A percentile compares a stretch with the other conserved stretches of the same genome.
phyloP scores from a whole-genome alignment of 2,113 vertebrate species.

The Lethenteron reissneri region DNA sequence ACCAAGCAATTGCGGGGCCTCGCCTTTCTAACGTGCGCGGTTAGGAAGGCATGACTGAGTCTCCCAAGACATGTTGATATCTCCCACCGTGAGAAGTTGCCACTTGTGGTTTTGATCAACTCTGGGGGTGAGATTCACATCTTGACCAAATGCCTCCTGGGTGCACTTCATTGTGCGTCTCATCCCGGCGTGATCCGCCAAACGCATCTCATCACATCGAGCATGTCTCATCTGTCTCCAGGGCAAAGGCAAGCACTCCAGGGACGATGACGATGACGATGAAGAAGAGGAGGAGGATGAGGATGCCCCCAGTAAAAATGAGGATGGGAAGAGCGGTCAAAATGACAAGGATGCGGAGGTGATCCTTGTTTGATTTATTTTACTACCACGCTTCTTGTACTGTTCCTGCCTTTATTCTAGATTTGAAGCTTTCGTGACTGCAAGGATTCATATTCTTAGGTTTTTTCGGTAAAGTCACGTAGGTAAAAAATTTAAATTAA shows the following conservation, averaged over 20 bases:
- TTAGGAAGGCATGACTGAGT: too few relatives aligned
- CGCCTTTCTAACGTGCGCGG: too few relatives aligned
- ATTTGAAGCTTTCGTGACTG: too few relatives aligned
- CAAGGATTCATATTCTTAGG: too few relatives aligned
- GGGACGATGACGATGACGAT: slow-evolving; percentile 5
- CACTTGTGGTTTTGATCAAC: background rate
- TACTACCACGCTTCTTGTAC: too few relatives aligned
- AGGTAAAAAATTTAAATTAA: too few relatives aligned
- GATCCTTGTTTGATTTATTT: too few relatives aligned
- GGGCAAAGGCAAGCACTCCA: background rate
- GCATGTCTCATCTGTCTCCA: background rate
- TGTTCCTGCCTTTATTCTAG: too few relatives aligned
- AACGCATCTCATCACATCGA: background rate
- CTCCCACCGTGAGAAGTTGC: background rate
- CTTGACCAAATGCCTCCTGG: slow-evolving; percentile 9
- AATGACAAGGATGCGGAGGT: too few relatives aligned
- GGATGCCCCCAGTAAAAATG: slow-evolving; percentile 13
- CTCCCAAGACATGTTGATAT: too few relatives aligned
- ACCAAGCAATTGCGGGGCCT: too few relatives aligned
- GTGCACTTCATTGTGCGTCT: background rate
- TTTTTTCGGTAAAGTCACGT: too few relatives aligned
- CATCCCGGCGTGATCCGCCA: background rate
- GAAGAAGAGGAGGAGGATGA: slow-evolving; percentile 9
- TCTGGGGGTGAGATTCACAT: slow-evolving; percentile 12
- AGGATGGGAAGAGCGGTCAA: background rate